Percentiles rank a stretch among this genome's conserved stretches.
phyloP scores from a whole-genome alignment of 2,113 vertebrate genomes.

The Poeciliopsis turrubarensis region DNA sequence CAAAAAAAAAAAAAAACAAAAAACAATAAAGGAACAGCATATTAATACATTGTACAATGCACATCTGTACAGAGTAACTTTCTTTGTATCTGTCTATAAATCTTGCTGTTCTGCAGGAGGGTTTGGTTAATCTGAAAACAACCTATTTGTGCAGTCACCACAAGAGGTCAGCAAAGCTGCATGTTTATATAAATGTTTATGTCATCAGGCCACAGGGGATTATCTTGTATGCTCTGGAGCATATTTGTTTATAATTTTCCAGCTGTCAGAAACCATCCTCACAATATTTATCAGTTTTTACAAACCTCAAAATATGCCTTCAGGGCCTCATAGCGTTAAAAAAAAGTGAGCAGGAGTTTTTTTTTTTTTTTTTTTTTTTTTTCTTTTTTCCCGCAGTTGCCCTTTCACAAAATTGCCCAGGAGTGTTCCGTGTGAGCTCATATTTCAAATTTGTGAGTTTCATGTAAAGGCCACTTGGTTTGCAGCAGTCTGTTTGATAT shows the following conservation, averaged over 20 bases:
- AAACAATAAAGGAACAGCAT: background rate
- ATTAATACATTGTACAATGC: background rate
- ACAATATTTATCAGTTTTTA: slow-evolving; percentile 10
- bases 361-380: slow-evolving; percentile 2
- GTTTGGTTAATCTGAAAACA: background rate
- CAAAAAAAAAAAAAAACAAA: too few relatives aligned
- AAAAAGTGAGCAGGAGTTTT: background rate
- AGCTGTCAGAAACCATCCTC: background rate
- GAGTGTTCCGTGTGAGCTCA: slow-evolving; percentile 12
- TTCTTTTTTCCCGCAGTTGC: slow-evolving; percentile 13
- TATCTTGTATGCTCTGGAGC: background rate
- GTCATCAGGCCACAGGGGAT: background rate
- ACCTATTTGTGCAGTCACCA: slow-evolving; percentile 23
- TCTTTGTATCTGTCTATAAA: too few relatives aligned
- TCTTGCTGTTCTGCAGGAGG: background rate
- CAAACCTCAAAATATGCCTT: background rate
- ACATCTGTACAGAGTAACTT: background rate
- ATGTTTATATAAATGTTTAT: slow-evolving; percentile 8
- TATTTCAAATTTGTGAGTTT: slow-evolving; percentile 25
- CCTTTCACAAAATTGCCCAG: slow-evolving; percentile 22
- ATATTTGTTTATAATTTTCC: slow-evolving; percentile 11
- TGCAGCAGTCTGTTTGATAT: slow-evolving; percentile 2
- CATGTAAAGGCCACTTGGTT: slow-evolving; percentile 22
- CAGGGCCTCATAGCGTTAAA: slow-evolving; percentile 2
- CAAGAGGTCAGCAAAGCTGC: slow-evolving; percentile 51